Percentiles rank a stretch among this genome's conserved stretches.
These are phyloP conservation scores for Pemphredon lugubris DNA, from an alignment of 2,888 invertebrate genomes.

Conservation along the genomic window DNA sequence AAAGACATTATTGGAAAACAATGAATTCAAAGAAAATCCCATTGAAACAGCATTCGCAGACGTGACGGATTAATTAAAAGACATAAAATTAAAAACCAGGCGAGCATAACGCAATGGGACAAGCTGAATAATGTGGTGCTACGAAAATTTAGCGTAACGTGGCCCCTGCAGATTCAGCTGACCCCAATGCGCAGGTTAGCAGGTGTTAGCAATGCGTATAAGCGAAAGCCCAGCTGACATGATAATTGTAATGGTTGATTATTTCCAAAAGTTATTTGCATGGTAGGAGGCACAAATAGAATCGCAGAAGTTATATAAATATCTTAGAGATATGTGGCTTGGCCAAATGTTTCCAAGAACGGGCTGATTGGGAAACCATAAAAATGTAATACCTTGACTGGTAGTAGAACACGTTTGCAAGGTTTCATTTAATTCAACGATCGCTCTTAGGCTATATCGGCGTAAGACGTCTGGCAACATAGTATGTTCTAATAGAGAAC, in stretches of 20 bases:
- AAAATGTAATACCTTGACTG: constrained; percentile 7
- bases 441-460: not conserved
- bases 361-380: constrained; percentile 28
- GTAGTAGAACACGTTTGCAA: constrained; percentile 11
- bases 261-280: constrained; percentile 27
- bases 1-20: constrained; percentile 7
- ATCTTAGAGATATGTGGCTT: constrained; percentile 26
- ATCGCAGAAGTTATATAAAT: constrained; percentile 17
- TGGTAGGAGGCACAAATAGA: constrained; percentile 19
- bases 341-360: constrained; percentile 26
- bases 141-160: constrained; percentile 82
- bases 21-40: constrained; percentile 30
- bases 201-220: constrained; percentile 68
- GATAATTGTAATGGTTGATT: constrained; percentile 37
- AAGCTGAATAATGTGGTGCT: constrained; percentile 90
- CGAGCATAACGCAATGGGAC: constrained; percentile 77
- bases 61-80: constrained; percentile 34
- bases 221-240: constrained; percentile 63
- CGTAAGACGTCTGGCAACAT: not conserved
- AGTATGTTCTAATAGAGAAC: not conserved
- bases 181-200: constrained; percentile 74
- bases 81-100: constrained; percentile 60
- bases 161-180: constrained; percentile 84
- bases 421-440: constrained; percentile 13
- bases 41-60: constrained; percentile 15